Conservation (phyloP, 2,888 invertebrate species). For the Tanypteryx hageni region DNA sequence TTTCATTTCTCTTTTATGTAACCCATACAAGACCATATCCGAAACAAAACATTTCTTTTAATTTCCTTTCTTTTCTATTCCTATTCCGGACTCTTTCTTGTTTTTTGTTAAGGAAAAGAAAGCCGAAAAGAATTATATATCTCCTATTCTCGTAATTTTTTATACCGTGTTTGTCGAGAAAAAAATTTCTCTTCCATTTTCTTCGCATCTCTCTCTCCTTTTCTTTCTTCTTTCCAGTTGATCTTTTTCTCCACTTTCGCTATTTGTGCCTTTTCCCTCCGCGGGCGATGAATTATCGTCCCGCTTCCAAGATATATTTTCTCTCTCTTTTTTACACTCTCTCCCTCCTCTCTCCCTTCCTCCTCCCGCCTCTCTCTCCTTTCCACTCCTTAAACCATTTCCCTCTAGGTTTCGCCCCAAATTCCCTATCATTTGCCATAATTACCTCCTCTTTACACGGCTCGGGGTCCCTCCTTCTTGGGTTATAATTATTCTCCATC, state of each 20-base stretch:
- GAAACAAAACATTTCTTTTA: too few species aligned
- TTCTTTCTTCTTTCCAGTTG: background rate
- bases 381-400: background rate
- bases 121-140: background rate
- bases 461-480: background rate
- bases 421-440: slow-evolving; percentile 26
- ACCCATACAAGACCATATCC: too few species aligned
- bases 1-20: too few species aligned
- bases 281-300: background rate
- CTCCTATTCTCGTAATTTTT: background rate
- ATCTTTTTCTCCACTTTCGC: background rate
- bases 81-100: background rate
- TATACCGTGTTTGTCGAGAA: background rate
- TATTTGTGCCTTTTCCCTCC: background rate
- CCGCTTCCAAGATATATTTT: background rate
- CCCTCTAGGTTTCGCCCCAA: background rate
- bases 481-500: slow-evolving; percentile 34
- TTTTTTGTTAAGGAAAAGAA: background rate
- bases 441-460: slow-evolving; percentile 22
- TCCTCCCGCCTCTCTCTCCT: background rate
- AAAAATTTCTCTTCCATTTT: background rate
- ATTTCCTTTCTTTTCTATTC: too few species aligned
- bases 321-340: background rate
- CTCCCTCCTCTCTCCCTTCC: background rate
- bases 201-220: background rate